A percentile compares a stretch with the other conserved stretches of the same genome.
phyloP scores from a whole-genome alignment of 2,888 invertebrate species.

The Mesopsocus fuscifrons region DNA sequence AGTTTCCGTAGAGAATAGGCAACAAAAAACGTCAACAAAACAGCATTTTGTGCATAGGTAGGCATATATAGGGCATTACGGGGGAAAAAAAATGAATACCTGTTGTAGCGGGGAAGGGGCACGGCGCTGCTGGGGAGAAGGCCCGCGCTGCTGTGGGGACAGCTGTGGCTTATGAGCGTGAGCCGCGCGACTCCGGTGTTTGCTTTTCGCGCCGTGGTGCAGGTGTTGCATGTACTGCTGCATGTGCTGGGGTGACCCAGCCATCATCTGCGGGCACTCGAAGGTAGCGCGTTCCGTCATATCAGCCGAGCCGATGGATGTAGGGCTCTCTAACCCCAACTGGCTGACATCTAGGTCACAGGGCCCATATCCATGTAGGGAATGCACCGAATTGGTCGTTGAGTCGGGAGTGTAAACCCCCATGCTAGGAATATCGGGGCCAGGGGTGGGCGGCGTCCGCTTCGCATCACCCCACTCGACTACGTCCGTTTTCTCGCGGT shows the following conservation, averaged over 20 bases:
- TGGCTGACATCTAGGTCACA: slow-evolving; percentile 72
- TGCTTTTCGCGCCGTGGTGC: background rate
- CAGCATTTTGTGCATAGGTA: no score
- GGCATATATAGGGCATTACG: no score
- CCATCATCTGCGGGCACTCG: slow-evolving; percentile 20
- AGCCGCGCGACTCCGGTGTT: background rate
- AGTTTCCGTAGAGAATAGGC: no score
- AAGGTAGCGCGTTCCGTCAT: slow-evolving; percentile 30
- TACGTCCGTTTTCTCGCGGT: background rate
- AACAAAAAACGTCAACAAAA: no score
- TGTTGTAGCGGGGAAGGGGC: slow-evolving; percentile 3
- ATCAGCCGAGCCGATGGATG: slow-evolving; percentile 65
- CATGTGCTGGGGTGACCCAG: slow-evolving; percentile 29
- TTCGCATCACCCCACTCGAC: background rate
- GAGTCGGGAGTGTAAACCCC: slow-evolving; percentile 75
- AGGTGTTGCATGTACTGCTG: slow-evolving; percentile 21
- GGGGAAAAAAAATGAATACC: no score
- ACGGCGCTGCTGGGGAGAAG: slow-evolving; percentile 11
- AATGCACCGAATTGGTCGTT: slow-evolving; percentile 62
- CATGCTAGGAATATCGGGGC: slow-evolving; percentile 52
- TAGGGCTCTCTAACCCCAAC: slow-evolving; percentile 71
- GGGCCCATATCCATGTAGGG: slow-evolving; percentile 50
- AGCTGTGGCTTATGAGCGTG: slow-evolving; percentile 10
- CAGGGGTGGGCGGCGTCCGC: slow-evolving; percentile 3
- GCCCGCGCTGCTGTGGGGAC: slow-evolving; percentile 14